Conservation (phyloP, 1,140 invertebrate genomes). For the Bombus consobrinus region DNA sequence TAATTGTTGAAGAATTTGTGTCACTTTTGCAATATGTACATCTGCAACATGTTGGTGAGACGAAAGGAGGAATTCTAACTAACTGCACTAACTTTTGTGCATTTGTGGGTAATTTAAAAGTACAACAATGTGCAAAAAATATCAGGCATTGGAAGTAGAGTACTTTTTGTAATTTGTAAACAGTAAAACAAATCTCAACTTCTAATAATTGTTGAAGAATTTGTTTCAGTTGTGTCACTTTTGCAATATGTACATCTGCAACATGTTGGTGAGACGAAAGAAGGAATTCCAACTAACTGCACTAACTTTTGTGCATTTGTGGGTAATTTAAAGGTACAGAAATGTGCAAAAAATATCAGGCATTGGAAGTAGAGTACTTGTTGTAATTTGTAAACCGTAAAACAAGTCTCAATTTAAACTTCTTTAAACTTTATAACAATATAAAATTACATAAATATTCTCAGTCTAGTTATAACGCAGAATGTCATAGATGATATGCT, state of each 20-base stretch:
- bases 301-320: background rate
- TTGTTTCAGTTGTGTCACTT: background rate
- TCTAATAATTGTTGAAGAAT: too few species aligned
- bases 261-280: too few species aligned
- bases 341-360: background rate
- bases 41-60: background rate
- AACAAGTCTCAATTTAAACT: too few species aligned
- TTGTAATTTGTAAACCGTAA: too few species aligned
- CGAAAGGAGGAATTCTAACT: background rate
- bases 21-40: background rate
- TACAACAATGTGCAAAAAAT: background rate
- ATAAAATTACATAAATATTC: too few species aligned
- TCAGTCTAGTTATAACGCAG: too few species aligned
- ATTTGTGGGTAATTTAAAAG: background rate
- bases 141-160: background rate
- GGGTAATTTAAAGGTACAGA: background rate
- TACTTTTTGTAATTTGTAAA: background rate
- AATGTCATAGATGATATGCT: background rate
- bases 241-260: too few species aligned
- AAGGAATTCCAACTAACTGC: too few species aligned
- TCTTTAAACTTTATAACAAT: too few species aligned
- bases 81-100: background rate
- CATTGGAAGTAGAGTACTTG: background rate
- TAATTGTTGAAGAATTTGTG: background rate
- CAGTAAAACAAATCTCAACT: rapidly evolving